phyloP scores from a whole-genome alignment of 2,888 invertebrate genomes.

The Agrotis ipsilon region DNA sequence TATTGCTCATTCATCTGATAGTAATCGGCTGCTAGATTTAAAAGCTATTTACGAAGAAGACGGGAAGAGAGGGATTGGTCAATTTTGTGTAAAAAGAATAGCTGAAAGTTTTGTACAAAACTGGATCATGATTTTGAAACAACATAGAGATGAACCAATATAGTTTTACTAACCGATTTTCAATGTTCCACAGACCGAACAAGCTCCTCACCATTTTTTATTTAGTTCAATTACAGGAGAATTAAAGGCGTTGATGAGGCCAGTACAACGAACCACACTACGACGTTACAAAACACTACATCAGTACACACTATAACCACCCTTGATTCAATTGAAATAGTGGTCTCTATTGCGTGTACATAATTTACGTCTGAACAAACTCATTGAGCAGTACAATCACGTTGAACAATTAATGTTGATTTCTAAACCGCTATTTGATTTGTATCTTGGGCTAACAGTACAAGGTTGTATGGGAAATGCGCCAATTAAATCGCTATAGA shows the following conservation, averaged over 20 bases:
- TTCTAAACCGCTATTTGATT: constrained; percentile 85
- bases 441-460: constrained; percentile 78
- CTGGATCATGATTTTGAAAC: background rate
- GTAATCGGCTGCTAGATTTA: constrained; percentile 30
- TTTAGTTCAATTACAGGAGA: constrained; percentile 71
- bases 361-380: constrained; percentile 54
- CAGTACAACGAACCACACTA: constrained; percentile 56
- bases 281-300: constrained; percentile 3
- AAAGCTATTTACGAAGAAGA: constrained; percentile 17
- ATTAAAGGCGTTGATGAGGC: constrained; percentile 76
- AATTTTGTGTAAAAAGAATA: background rate
- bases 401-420: constrained; percentile 86
- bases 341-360: constrained; percentile 57
- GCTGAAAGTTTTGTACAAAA: background rate
- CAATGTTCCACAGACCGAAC: constrained; percentile 10
- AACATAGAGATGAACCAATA: background rate
- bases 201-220: constrained; percentile 58
- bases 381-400: constrained; percentile 73
- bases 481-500: constrained; percentile 80
- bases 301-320: constrained; percentile 13
- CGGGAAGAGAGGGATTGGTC: background rate
- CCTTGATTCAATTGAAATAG: constrained; percentile 35
- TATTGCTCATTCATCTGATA: constrained; percentile 43
- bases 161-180: constrained; percentile 1
- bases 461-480: constrained; percentile 81